A percentile compares a stretch with the other conserved stretches of the same genome.
Evolutionary conservation across 2,888 invertebrate species (phyloP).

Genomic region (Stictocephala bisonia): DNA sequence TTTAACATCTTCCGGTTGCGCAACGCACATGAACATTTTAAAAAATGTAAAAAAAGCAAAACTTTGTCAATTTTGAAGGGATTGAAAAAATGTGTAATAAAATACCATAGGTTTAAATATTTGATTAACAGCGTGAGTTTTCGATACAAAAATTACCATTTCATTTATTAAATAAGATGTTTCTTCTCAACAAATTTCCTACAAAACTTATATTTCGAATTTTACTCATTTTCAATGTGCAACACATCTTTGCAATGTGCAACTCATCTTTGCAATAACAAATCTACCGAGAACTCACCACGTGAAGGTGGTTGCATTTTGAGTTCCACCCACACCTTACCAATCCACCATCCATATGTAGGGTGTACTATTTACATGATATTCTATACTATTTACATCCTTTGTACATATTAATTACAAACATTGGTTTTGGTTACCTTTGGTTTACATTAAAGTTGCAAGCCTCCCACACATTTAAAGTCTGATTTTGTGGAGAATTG

Average conservation of each 20-base stretch:
- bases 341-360: background rate
- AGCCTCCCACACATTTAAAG: constrained; percentile 1
- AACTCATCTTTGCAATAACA: background rate
- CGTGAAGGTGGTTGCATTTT: too few species aligned
- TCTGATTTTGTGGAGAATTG: background rate
- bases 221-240: constrained; percentile 6
- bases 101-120: too few species aligned
- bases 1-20: constrained; percentile 15
- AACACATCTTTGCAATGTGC: constrained; percentile 3
- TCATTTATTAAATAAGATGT: too few species aligned
- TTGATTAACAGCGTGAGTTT: too few species aligned
- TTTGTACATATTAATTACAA: background rate
- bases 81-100: too few species aligned
- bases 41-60: background rate
- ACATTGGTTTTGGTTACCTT: background rate
- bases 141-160: too few species aligned
- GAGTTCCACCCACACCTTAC: constrained; percentile 8
- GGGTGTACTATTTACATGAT: background rate
- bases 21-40: background rate
- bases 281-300: constrained; percentile 19
- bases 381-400: background rate
- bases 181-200: too few species aligned
- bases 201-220: too few species aligned
- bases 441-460: background rate
- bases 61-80: too few species aligned